Conservation (phyloP, 2,113 vertebrate genomes). For the Halcyon malimbica region DNA sequence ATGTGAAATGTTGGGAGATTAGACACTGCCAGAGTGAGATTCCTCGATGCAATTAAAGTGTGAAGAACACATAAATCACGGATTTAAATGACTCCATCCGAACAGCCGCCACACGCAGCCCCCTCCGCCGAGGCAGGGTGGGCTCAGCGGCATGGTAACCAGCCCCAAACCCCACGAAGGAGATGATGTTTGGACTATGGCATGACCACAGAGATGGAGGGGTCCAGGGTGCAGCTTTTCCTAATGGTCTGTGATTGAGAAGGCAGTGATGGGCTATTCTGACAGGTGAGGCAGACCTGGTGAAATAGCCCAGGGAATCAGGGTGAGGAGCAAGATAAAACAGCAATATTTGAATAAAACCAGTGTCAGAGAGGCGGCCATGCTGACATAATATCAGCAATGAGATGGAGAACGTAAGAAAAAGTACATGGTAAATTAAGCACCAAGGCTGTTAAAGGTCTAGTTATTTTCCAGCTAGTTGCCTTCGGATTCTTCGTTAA, state of each 20-base stretch:
- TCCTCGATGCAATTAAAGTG: slow-evolving; percentile 54
- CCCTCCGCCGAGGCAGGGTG: neutral
- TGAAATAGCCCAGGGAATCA: slow-evolving; percentile 15
- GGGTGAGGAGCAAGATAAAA: neutral
- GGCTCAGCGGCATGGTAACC: accelerated
- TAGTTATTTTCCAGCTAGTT: slow-evolving; percentile 74
- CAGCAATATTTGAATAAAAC: slow-evolving; percentile 61
- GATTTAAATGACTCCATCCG: slow-evolving; percentile 7
- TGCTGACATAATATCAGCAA: slow-evolving; percentile 65
- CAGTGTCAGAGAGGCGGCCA: slow-evolving; percentile 39
- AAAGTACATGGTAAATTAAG: slow-evolving; percentile 72
- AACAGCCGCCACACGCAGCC: accelerated
- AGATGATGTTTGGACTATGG: neutral
- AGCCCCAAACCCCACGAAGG: accelerated
- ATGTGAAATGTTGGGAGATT: slow-evolving; percentile 48
- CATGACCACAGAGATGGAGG: neutral
- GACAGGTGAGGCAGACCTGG: neutral
- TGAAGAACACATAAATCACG: slow-evolving; percentile 32
- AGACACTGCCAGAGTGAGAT: slow-evolving; percentile 23
- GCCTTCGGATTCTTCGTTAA: slow-evolving; percentile 71
- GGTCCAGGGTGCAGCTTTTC: neutral
- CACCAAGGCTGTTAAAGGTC: slow-evolving; percentile 67
- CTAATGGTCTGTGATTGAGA: neutral
- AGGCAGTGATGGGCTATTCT: neutral
- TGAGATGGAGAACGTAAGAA: slow-evolving; percentile 46